Percentiles rank a stretch among this genome's conserved stretches.
Conservation (phyloP, 2,113 vertebrate species). For the Pygoscelis antarcticus region DNA sequence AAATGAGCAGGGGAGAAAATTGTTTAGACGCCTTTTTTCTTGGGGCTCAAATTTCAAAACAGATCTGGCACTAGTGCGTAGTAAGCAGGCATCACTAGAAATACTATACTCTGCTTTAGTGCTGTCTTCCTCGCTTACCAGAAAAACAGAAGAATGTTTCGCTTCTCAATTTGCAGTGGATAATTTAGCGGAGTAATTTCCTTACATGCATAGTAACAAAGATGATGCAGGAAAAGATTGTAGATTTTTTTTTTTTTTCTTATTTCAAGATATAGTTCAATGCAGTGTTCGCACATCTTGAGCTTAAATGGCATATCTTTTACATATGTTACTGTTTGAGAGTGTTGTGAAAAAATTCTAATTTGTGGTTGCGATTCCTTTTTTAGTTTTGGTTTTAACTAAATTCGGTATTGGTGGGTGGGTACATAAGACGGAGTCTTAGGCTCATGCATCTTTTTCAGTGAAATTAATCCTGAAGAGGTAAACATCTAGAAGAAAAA, state of each 20-base stretch:
- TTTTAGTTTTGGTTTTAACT: background rate
- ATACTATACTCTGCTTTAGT: background rate
- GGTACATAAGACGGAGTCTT: background rate
- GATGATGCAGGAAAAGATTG: background rate
- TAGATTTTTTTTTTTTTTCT: background rate
- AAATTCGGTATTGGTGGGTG: background rate
- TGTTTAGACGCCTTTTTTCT: background rate
- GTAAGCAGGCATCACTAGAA: background rate
- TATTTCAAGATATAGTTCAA: background rate
- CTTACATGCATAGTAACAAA: background rate
- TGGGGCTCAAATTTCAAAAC: constrained; percentile 17
- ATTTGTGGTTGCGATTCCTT: background rate
- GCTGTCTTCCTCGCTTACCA: background rate
- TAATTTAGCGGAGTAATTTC: constrained; percentile 44
- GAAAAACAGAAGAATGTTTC: background rate
- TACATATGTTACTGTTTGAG: background rate
- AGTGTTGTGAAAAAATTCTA: background rate
- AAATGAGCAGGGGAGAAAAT: background rate
- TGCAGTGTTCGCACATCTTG: background rate
- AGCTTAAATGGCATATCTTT: background rate
- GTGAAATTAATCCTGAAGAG: background rate
- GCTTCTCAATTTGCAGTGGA: constrained; percentile 10
- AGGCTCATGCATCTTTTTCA: background rate
- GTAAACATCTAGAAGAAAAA: background rate
- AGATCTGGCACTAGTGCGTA: background rate